These are phyloP conservation scores for Bradysia coprophila DNA, from an alignment of 1,140 invertebrate genomes.

Conservation along the genomic window DNA sequence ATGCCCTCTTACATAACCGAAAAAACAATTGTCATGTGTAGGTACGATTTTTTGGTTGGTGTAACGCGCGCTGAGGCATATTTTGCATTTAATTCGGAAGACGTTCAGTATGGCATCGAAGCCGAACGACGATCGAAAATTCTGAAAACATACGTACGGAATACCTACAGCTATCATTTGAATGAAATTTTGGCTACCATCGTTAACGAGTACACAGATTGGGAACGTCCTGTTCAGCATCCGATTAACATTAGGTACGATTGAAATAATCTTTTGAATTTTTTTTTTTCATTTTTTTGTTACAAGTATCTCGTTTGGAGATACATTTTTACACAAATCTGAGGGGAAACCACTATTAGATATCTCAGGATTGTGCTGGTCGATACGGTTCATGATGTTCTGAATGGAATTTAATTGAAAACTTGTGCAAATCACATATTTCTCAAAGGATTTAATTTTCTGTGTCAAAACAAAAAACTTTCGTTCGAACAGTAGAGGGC, in stretches of 20 bases:
- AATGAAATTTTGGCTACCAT: conserved; percentile 71
- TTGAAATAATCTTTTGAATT: neutral
- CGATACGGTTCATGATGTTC: too few relatives aligned
- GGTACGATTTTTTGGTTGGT: conserved; percentile 86
- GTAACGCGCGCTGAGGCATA: conserved; percentile 74
- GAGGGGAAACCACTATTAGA: too few relatives aligned
- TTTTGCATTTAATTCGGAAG: conserved; percentile 74
- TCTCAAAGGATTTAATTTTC: too few relatives aligned
- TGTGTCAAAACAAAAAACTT: too few relatives aligned
- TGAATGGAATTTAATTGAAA: too few relatives aligned
- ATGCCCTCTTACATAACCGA: too few relatives aligned
- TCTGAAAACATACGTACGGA: conserved; percentile 77
- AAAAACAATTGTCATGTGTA: too few relatives aligned
- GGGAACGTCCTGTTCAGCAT: conserved; percentile 84
- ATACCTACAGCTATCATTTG: conserved; percentile 76
- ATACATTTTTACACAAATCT: too few relatives aligned
- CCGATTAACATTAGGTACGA: conserved; percentile 66
- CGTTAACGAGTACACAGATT: conserved; percentile 95
- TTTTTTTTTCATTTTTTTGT: conserved; percentile 1
- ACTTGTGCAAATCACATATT: too few relatives aligned
- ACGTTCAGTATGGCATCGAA: conserved; percentile 83
- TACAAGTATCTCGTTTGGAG: neutral
- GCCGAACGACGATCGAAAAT: conserved; percentile 73
- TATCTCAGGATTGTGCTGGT: too few relatives aligned
- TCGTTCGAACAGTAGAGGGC: too few relatives aligned